Percentiles rank a stretch among this genome's conserved stretches.
These are phyloP conservation scores for Hyperopisus bebe DNA, from an alignment of 2,113 vertebrate genomes.

Conservation along the genomic window DNA sequence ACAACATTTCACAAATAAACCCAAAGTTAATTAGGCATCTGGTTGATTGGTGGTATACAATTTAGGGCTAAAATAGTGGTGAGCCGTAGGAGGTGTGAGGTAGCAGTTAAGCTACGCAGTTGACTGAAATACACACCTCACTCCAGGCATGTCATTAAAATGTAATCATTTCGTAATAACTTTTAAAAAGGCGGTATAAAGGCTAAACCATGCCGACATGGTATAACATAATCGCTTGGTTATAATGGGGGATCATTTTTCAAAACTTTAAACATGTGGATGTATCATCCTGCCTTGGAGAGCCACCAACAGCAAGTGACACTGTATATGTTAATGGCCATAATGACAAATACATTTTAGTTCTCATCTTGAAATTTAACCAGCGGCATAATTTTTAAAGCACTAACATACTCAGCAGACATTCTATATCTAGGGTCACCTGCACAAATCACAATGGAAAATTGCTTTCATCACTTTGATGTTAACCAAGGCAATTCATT, in stretches of 20 bases:
- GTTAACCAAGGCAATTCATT: background rate
- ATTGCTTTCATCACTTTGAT: background rate
- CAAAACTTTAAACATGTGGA: background rate
- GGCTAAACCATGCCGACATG: background rate
- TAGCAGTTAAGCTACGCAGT: background rate
- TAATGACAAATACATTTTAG: background rate
- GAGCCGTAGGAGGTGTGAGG: background rate
- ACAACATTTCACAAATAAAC: background rate
- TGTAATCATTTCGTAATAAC: constrained; percentile 5
- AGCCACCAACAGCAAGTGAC: background rate
- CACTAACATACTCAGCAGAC: background rate
- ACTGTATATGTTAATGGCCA: background rate
- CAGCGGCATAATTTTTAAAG: background rate
- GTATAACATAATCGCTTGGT: background rate
- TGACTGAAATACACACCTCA: background rate
- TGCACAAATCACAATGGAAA: background rate
- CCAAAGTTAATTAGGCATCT: background rate
- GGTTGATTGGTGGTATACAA: background rate
- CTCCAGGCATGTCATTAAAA: constrained; percentile 4
- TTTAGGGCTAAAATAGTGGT: background rate
- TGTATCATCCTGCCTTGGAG: background rate
- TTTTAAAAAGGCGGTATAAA: background rate
- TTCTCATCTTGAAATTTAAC: background rate
- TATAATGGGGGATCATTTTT: constrained; percentile 3
- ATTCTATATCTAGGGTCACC: background rate